phyloP scores from a whole-genome alignment of 2,113 vertebrate genomes.

The Tenrec ecaudatus region DNA sequence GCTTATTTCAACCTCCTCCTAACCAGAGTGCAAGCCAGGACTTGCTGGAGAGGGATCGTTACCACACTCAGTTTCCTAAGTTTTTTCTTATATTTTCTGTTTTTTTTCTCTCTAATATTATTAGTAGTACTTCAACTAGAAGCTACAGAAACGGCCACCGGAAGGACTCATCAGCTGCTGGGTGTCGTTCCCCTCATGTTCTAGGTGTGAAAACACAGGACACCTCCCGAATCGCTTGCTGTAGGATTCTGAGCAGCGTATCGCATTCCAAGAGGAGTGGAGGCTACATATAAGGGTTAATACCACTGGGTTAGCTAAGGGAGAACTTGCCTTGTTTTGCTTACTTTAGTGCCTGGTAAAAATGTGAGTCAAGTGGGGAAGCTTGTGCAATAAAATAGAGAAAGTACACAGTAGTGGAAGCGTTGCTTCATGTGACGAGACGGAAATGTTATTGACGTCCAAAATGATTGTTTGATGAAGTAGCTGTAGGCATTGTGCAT shows the following conservation, averaged over 20 bases:
- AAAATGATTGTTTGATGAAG: background rate
- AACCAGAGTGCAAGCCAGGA: too few species aligned
- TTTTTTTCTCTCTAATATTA: background rate
- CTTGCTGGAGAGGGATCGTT: background rate
- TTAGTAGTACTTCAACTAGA: background rate
- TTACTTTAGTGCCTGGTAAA: background rate
- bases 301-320: background rate
- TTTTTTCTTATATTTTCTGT: constrained; percentile 27
- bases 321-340: background rate
- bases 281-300: background rate
- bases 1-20: too few species aligned
- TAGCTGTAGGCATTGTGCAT: background rate
- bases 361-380: background rate
- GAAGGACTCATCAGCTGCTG: background rate
- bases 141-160: background rate
- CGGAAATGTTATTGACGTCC: constrained; percentile 7
- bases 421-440: background rate
- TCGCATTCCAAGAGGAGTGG: too few species aligned
- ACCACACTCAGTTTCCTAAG: background rate
- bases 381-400: background rate
- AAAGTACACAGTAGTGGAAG: background rate
- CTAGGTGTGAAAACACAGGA: background rate
- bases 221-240: background rate
- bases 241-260: background rate
- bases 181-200: background rate